Base-by-base conservation (phyloP, 2,113 vertebrate species). In the Castor canadensis region DNA sequence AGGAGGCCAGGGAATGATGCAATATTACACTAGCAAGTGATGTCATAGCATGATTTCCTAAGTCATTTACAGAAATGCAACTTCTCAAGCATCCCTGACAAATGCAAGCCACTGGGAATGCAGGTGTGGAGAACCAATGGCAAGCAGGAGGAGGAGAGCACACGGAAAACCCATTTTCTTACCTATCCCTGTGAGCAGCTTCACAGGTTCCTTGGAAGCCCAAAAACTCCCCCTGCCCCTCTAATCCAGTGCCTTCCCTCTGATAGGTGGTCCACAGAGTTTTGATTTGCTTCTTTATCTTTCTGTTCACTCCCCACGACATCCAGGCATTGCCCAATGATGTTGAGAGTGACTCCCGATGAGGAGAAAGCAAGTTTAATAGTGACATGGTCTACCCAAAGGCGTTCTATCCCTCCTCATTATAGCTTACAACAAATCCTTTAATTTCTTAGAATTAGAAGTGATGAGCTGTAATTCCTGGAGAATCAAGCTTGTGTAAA, bases 1-100 rank as follows among this genome's bases (percentile, higher is more conserved):
- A 91, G 80, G 84, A 95, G 80, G 89, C 93, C 94, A 97, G 83
- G n/a, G 87, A 71, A 93, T 97, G 96, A 97, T 88, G 96, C 96
- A 97, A 96, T 94, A 94, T 92, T 95, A 94, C 72, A 93, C 96
- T 96, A 91, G 96, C 80, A 85, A 98, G 82, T 98, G 97, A 97
- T 97, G 97, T 97, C 96, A 98, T 95, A 93, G 94, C 89, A 97
- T 91, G 94, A 97, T 93, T 94, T 94, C 80, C 91, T 66, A 87
- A 96, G 91, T n/a, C 32, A 93, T 91, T 96, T 97, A 89, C 96
- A 97, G 82, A 96, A 96, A 94, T 73, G 83, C 94, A 96, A 94
- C 80, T 96, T 96, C 94, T 96, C 80, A 73, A 92, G 87, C 95
- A 97, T 30, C 94, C 49, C 60, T 87, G 75, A 82, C 73, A 76